Conservation (phyloP, 1,140 invertebrate species). For the Grapholita molesta region DNA sequence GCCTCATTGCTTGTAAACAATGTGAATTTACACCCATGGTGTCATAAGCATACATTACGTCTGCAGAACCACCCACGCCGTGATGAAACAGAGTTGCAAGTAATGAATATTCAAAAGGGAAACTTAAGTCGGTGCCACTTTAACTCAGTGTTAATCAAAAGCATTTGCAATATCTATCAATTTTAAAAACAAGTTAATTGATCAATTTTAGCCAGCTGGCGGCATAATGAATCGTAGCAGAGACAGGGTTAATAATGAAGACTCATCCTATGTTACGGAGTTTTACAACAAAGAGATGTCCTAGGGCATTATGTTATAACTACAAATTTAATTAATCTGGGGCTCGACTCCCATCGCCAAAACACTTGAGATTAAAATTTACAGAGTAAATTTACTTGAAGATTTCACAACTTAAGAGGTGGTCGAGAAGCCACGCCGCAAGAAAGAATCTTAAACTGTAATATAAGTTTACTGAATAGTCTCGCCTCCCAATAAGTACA, state of each 20-base stretch:
- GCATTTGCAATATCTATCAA: neutral
- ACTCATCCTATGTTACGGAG: neutral
- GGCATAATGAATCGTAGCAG: neutral
- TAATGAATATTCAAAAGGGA: slow-evolving; percentile 9
- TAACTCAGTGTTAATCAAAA: neutral
- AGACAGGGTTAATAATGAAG: neutral
- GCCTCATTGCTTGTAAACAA: slow-evolving; percentile 35
- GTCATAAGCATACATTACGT: slow-evolving; percentile 39
- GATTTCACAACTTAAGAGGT: no score
- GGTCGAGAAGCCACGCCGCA: no score
- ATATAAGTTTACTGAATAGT: no score
- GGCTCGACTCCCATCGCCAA: no score
- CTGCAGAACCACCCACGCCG: slow-evolving; percentile 33
- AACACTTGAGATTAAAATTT: no score
- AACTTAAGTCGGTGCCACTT: slow-evolving; percentile 4
- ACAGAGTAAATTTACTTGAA: no score
- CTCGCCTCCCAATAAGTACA: no score
- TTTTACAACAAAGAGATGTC: neutral
- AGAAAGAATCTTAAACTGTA: no score
- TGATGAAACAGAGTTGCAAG: slow-evolving; percentile 9
- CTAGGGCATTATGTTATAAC: no score
- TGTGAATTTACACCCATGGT: slow-evolving; percentile 40
- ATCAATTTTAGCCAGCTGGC: neutral
- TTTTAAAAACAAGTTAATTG: neutral
- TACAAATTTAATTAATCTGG: no score